Evolutionary conservation across 1,140 invertebrate genomes (phyloP).

Genomic region (Sesamia nonagrioides): DNA sequence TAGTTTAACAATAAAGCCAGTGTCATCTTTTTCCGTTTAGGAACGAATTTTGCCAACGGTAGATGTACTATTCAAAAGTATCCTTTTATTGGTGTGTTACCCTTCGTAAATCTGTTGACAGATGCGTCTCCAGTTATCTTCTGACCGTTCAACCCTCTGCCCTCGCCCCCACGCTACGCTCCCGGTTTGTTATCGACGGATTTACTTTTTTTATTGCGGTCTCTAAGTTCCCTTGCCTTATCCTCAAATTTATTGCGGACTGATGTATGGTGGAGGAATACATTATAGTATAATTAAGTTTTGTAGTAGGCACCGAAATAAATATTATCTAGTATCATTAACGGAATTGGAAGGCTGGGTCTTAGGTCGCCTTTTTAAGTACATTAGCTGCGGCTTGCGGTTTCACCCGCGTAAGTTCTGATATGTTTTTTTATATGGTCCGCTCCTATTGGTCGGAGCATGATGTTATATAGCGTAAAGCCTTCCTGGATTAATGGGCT

Average conservation of each 20-base stretch:
- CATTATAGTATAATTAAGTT: neutral
- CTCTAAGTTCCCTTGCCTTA: conserved; percentile 18
- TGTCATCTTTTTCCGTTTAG: neutral
- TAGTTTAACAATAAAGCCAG: too few species aligned
- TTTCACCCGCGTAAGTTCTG: too few species aligned
- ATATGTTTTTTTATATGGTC: too few species aligned
- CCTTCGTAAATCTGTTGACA: conserved; percentile 51
- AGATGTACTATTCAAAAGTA: neutral
- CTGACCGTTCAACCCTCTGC: conserved; percentile 29
- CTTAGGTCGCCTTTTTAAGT: too few species aligned
- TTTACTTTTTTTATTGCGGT: conserved; percentile 40
- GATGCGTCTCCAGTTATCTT: conserved; percentile 54
- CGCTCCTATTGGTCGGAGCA: too few species aligned
- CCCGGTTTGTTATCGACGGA: conserved; percentile 52
- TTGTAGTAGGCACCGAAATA: neutral
- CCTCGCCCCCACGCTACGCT: conserved; percentile 4
- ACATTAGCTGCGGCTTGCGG: too few species aligned
- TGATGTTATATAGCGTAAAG: too few species aligned
- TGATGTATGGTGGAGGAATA: neutral
- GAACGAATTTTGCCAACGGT: neutral
- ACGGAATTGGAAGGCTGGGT: too few species aligned
- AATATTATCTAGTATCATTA: too few species aligned
- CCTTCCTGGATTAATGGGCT: too few species aligned
- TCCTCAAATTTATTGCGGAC: conserved; percentile 34
- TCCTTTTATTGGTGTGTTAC: conserved; percentile 23